Evolutionary conservation across 2,797 vertebrate genomes (phyloP), one percentile per base, ranked within the genome.

Genomic region (Ptychobarbus kaznakovi): DNA sequence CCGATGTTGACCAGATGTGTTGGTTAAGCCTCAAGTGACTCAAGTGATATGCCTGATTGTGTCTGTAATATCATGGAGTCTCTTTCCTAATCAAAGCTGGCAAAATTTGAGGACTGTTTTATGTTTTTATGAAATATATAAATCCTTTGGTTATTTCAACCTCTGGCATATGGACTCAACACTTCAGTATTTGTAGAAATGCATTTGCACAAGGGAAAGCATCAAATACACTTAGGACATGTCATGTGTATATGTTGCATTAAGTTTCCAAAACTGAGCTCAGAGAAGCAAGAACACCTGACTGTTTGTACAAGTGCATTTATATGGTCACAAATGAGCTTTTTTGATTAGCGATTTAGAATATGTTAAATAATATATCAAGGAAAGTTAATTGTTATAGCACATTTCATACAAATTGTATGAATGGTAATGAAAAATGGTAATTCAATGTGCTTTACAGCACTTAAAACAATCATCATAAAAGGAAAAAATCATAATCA

Each of bases 1-100:
- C 87, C 89, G 90, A 86, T 94, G 92, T 90, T 93, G 90, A 92
- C 22, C 85, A 84, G 15, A 38, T 77, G 1, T 56, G 35, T 51
- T 5, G 46, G 35, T 56, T 68, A 68, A 53, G 16, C 9, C 20
- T 83, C 1, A 78, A 76, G 28, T 44, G 53, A 63, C 8, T 79
- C 20, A 9, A 25, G 22, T 16, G 72, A 68, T 40, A 3, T 25
- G 22, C 13, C 12, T 28, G 58, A 13, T 63, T 63, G n/a, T 63
- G 61, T 63, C 13, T 25, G 22, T 63, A 63, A 53, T 53, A 53
- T 40, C 20, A 44, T 44, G 42, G 9, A 44, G 42, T 44, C 42
- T 28, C 7, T 9, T 82, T 15, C 25, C 10, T 51, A 42, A 56
- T 51, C n/a, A 80, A 63, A 68, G 3, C 3, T 51, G 4, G 40